These are phyloP conservation scores for Siderastrea siderea DNA, from an alignment of 92 coral and sea anemone genomes.

Conservation along the genomic window DNA sequence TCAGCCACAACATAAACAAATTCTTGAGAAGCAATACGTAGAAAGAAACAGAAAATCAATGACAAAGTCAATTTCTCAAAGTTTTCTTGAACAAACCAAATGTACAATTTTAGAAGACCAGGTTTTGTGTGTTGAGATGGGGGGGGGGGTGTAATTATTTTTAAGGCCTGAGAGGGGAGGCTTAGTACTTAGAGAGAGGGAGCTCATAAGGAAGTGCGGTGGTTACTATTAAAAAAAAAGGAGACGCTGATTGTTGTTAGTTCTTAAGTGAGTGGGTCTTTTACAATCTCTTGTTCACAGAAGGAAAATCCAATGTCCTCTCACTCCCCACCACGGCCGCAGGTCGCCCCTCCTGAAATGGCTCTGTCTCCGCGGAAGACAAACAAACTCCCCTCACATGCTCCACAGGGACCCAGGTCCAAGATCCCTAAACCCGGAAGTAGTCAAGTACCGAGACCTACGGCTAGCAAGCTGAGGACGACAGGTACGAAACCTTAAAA, in stretches of 20 bases:
- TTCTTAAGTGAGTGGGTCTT: too few relatives aligned
- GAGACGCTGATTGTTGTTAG: neutral
- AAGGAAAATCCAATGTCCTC: constrained; percentile 76
- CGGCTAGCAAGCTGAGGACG: neutral
- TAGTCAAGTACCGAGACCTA: constrained; percentile 27
- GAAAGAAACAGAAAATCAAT: too few relatives aligned
- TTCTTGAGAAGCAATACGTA: too few relatives aligned
- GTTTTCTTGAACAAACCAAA: too few relatives aligned
- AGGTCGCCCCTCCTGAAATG: constrained; percentile 59
- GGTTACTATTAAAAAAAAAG: neutral
- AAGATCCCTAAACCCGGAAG: constrained; percentile 39
- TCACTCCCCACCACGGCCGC: constrained; percentile 48
- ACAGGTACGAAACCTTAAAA: constrained; percentile 5
- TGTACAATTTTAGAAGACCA: too few relatives aligned
- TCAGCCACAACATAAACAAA: too few relatives aligned
- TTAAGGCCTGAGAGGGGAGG: too few relatives aligned
- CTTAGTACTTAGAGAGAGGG: too few relatives aligned
- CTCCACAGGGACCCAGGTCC: constrained; percentile 17
- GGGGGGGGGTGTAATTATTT: too few relatives aligned
- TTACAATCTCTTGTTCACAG: constrained; percentile 23
- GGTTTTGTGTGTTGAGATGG: too few relatives aligned
- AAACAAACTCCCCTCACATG: constrained; percentile 39
- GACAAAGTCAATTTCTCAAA: too few relatives aligned
- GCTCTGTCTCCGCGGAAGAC: constrained; percentile 87
- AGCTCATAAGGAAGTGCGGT: too few relatives aligned